Evolutionary conservation across 2,888 invertebrate species (phyloP), one percentile per base, ranked within the genome.

Genomic region (Yponomeuta sedellus): DNA sequence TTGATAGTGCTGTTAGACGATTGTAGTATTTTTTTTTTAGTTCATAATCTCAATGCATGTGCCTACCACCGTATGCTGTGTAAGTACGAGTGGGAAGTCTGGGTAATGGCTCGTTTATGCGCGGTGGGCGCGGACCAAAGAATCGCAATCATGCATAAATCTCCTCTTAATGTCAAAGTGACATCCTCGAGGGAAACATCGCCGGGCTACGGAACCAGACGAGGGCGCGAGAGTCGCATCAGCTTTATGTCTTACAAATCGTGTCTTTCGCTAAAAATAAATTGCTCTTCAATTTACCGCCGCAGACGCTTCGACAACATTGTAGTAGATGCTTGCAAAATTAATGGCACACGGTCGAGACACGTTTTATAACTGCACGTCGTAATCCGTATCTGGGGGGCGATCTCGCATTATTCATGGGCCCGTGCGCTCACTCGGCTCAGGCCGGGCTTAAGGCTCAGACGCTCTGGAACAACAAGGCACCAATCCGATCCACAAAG

Each of bases 351-450:
- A 19, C 20, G 65, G 39, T 61, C 61, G 61, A 28, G 66, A 61
- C 64, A 28, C 66, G 61, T 66, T 66, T 66, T 66, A 61, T 61
- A 61, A 44, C 61, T 44, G 28, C 44, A 52, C 66, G 66, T 66
- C 61, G 66, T 66, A 66, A 66, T 66, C 66, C 66, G 66, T 66
- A 66, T 66, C 66, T 25, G 61, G 28, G 28, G 58, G 22, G 44
- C 52, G 66, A 65, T 65, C 66, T 66, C 11, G 66, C 61, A 66
- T 66, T 66, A 66, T 66, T 66, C 66, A 66, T 66, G 61, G 65
- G 58, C 12, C 58, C 10, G 20, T 57, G 39, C 20, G 39, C 20
- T 22, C 65, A 39, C 20, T 19, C 65, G 20, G 56, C 28, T 20
- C 52, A 16, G 39, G 52, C n/a, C 61, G 61, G 66, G 65, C 39